Conservation (phyloP, 1,140 invertebrate species). For the Zaprionus kolodkinae region DNA sequence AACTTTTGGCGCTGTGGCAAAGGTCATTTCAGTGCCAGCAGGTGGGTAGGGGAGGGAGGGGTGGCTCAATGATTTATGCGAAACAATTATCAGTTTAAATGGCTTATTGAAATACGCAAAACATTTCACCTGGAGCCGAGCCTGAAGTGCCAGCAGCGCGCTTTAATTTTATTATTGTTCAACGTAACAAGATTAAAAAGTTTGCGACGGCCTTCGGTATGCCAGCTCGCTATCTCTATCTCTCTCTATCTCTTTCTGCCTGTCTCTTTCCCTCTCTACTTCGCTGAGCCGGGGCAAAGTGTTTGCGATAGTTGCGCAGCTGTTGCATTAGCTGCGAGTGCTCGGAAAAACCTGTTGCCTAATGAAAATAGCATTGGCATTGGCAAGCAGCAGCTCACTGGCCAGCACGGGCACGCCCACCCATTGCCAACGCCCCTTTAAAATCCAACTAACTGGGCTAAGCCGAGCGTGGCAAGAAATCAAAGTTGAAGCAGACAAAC, state of each 20-base stretch:
- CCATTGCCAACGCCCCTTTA: too few relatives aligned
- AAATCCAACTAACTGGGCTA: conserved; percentile 7
- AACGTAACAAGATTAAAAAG: conserved; percentile 78
- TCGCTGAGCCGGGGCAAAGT: conserved; percentile 37
- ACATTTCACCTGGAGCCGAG: conserved; percentile 51
- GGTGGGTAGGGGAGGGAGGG: conserved; percentile 5
- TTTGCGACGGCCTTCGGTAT: conserved; percentile 61
- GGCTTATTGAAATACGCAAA: conserved; percentile 76
- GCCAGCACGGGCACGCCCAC: conserved; percentile 6
- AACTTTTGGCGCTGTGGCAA: conserved; percentile 63
- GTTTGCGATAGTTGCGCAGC: conserved; percentile 64
- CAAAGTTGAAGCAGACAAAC: conserved; percentile 70
- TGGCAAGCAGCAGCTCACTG: conserved; percentile 40
- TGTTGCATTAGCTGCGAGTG: conserved; percentile 53
- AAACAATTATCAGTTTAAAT: conserved; percentile 82
- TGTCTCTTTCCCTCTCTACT: neutral
- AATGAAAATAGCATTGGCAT: conserved; percentile 60
- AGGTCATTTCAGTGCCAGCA: conserved; percentile 50
- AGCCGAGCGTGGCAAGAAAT: conserved; percentile 59
- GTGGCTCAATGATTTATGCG: conserved; percentile 70
- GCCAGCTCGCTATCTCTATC: neutral
- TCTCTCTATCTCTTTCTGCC: neutral
- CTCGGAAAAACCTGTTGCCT: conserved; percentile 68
- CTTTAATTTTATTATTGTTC: conserved; percentile 80
- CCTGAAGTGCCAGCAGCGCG: conserved; percentile 45